Percentiles rank a stretch among this genome's conserved stretches.
Evolutionary conservation across 2,797 vertebrate species (phyloP).

Genomic region (Anguilla marmorata): DNA sequence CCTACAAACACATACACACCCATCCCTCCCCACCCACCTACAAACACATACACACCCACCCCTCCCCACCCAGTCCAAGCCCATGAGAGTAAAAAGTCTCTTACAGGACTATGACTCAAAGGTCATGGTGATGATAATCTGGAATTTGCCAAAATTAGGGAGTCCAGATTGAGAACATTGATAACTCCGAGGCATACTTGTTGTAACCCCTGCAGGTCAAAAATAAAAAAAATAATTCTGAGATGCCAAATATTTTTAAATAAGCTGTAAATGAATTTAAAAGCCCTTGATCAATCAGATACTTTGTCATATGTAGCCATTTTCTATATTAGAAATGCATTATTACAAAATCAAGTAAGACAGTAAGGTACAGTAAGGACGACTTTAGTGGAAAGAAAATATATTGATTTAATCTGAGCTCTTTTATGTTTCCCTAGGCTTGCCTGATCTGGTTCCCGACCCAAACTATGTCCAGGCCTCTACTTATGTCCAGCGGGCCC

Average conservation of each 20-base stretch:
- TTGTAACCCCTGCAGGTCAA: neutral
- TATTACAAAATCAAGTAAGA: too few species aligned
- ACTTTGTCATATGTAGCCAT: too few species aligned
- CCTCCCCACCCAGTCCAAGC: neutral
- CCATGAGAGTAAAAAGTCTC: neutral
- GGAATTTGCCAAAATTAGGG: slow-evolving; percentile 15
- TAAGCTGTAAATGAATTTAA: neutral
- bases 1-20: neutral
- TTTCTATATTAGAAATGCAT: too few species aligned
- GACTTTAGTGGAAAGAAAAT: neutral
- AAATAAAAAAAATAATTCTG: neutral
- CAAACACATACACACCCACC: neutral
- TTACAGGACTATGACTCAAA: neutral
- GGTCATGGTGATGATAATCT: slow-evolving; percentile 22
- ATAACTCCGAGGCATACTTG: neutral
- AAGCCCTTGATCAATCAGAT: too few species aligned
- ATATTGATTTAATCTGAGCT: neutral
- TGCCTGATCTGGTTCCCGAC: slow-evolving; percentile 92
- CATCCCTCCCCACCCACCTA: neutral
- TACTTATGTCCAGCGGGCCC: slow-evolving; percentile 91
- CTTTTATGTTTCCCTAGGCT: slow-evolving; percentile 66
- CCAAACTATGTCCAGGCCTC: slow-evolving; percentile 95
- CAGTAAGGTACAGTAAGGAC: neutral
- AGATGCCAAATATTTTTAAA: neutral
- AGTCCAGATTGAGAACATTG: slow-evolving; percentile 21